phyloP scores from a whole-genome alignment of 2,797 vertebrate species.

The Manis pentadactyla region DNA sequence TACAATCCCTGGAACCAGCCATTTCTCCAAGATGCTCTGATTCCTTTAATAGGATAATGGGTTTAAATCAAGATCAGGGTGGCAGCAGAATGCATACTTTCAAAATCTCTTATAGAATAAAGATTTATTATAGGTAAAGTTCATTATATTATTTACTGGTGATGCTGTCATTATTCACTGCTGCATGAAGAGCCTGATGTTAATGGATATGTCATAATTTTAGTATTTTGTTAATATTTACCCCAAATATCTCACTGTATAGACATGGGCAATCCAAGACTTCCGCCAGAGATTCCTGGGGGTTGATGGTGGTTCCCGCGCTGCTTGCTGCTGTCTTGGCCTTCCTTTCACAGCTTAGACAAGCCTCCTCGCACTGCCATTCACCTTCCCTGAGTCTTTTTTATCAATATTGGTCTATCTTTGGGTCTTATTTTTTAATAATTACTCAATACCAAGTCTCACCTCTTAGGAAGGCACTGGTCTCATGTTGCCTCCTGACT shows the following conservation, averaged over 20 bases:
- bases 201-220: not conserved
- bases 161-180: not conserved
- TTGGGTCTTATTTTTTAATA: not conserved
- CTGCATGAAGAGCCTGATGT: not conserved
- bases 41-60: not conserved
- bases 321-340: not conserved
- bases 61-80: not conserved
- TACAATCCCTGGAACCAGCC: not conserved
- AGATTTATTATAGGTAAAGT: not conserved
- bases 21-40: not conserved
- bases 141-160: not conserved
- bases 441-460: not conserved
- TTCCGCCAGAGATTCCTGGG: not conserved
- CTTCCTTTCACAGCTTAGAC: not conserved
- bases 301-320: not conserved
- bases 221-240: not conserved
- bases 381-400: not conserved
- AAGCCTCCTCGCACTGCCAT: not conserved
- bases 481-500: not conserved
- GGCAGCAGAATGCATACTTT: not conserved
- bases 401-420: not conserved
- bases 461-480: not conserved
- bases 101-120: not conserved
- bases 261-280: not conserved
- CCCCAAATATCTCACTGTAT: not conserved